Evolutionary conservation across 2,888 invertebrate genomes (phyloP), one percentile per base, ranked within the genome.

Genomic region (Pristionchus japonicus): DNA sequence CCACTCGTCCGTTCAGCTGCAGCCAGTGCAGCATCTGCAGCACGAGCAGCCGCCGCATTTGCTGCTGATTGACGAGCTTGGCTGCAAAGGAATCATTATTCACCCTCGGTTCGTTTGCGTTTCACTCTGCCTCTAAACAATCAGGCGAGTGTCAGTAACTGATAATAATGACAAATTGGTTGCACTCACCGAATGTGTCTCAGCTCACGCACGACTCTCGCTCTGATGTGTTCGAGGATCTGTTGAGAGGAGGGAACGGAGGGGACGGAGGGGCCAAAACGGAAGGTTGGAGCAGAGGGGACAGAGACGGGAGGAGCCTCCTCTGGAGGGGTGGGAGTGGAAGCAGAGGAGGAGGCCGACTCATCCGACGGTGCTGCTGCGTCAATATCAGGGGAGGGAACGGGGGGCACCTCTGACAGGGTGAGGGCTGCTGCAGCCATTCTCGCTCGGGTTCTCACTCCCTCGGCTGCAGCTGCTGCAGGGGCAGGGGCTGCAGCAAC

Each of bases 131-230:
- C 11, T 61, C 61, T 27, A 27, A n/a, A n/a, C n/a, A 61, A 61
- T 6, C 6, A n/a, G 61, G 6, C 34, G n/a, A n/a, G n/a, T n/a
- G n/a, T n/a, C n/a, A n/a, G n/a, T n/a, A n/a, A n/a, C n/a, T n/a
- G n/a, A n/a, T n/a, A n/a, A n/a, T n/a, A n/a, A n/a, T n/a, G n/a
- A n/a, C n/a, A n/a, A n/a, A n/a, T n/a, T n/a, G n/a, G n/a, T n/a
- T n/a, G n/a, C n/a, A 17, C 77, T 77, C 77, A 77, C 77, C 77
- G 77, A 17, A 77, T 9, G 15, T 23, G 9, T 77, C 77, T 77
- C 43, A 77, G 27, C 20, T 43, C 77, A 1, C 47, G 7, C 11
- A 77, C 47, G 1, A 77, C 37, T 15, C 43, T 43, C n/a, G n/a
- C 1, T 47, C 77, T 77, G 27, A 77, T 43, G 23, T 77, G 27